These are phyloP conservation scores for Hermaeophaga mercurialis DNA, from an alignment of 2,888 invertebrate species.

Conservation along the genomic window DNA sequence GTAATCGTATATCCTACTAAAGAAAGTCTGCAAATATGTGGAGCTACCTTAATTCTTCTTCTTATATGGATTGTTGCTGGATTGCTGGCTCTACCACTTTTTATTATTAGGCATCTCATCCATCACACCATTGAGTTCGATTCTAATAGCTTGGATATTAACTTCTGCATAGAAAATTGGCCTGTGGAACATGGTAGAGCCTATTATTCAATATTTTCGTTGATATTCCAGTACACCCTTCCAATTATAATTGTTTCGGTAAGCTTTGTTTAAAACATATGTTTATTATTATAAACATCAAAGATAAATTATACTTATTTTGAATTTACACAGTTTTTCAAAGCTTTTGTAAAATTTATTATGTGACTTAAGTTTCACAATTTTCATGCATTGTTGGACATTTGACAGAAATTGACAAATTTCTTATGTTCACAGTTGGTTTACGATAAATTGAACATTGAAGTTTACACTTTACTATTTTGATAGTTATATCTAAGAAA, in stretches of 20 bases:
- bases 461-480: too few relatives aligned
- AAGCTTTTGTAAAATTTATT: too few relatives aligned
- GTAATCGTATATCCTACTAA: conserved; percentile 87
- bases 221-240: conserved; percentile 82
- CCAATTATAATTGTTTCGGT: conserved; percentile 81
- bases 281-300: too few relatives aligned
- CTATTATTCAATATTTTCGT: conserved; percentile 81
- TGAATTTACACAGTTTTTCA: too few relatives aligned
- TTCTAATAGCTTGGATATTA: conserved; percentile 64
- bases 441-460: too few relatives aligned
- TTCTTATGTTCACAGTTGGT: too few relatives aligned
- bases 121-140: conserved; percentile 62
- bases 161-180: conserved; percentile 84
- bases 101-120: conserved; percentile 71
- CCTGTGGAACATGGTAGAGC: conserved; percentile 73
- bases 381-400: too few relatives aligned
- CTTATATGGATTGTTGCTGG: conserved; percentile 76
- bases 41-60: conserved; percentile 73
- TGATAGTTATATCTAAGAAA: too few relatives aligned
- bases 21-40: conserved; percentile 75
- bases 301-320: too few relatives aligned
- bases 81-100: conserved; percentile 78
- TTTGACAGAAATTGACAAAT: too few relatives aligned
- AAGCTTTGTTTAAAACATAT: too few relatives aligned
- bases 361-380: too few relatives aligned